phyloP scores from a whole-genome alignment of 2,113 vertebrate species.

The Lutjanus erythropterus region DNA sequence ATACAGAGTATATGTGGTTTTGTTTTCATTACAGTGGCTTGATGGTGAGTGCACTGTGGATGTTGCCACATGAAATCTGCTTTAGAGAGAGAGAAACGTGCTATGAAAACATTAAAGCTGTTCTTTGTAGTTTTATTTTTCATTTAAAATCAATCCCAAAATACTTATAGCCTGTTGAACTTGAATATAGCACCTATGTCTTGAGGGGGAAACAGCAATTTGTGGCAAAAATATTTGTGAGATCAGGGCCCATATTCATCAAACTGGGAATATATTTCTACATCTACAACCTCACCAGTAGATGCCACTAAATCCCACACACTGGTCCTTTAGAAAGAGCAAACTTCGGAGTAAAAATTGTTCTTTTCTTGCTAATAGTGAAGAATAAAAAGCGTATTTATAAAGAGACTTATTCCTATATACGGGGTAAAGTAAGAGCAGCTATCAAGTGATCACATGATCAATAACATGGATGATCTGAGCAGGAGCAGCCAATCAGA shows the following conservation, averaged over 20 bases:
- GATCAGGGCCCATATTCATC: conserved; percentile 58
- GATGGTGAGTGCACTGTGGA: conserved; percentile 67
- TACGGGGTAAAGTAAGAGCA: too few relatives aligned
- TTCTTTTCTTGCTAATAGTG: neutral
- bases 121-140: conserved; percentile 62
- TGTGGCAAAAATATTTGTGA: conserved; percentile 1
- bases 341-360: neutral
- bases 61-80: conserved; percentile 73
- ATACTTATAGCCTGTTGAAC: conserved; percentile 85
- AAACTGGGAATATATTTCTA: too few relatives aligned
- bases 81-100: conserved; percentile 72
- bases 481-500: conserved; percentile 4
- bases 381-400: neutral
- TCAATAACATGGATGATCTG: neutral
- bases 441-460: conserved; percentile 4
- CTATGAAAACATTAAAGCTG: conserved; percentile 63
- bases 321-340: too few relatives aligned
- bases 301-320: too few relatives aligned
- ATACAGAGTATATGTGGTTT: conserved; percentile 80
- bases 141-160: conserved; percentile 77
- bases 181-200: conserved; percentile 81
- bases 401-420: neutral
- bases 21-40: conserved; percentile 78
- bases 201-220: conserved; percentile 35
- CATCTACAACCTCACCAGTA: too few relatives aligned